Evolutionary conservation across 2,797 vertebrate species (phyloP).

Genomic region (Antrozous pallidus): DNA sequence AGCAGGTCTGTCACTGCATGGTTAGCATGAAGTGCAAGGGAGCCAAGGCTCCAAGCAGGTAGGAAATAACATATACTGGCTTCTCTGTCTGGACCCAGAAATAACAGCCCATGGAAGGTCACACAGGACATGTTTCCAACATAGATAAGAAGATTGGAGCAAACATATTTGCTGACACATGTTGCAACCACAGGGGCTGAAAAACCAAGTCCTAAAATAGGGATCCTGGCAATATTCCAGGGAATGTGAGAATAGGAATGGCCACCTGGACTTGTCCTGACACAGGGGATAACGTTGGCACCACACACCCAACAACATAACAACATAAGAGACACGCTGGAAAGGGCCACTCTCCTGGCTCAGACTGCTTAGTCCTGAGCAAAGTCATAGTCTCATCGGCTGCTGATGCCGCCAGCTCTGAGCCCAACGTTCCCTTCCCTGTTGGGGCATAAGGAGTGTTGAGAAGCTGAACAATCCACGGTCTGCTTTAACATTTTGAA

Average conservation of each 20-base stretch:
- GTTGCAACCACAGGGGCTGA: not conserved
- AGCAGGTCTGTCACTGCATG: slow-evolving; percentile 13
- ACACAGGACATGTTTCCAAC: not conserved
- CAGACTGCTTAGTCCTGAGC: not conserved
- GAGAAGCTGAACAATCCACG: not conserved
- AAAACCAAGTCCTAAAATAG: not conserved
- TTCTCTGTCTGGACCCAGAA: not conserved
- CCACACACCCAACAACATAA: too few relatives aligned
- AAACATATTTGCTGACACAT: not conserved
- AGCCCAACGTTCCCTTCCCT: not conserved
- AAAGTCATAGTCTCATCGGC: not conserved
- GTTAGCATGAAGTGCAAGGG: not conserved
- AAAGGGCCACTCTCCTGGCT: not conserved
- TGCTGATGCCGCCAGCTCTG: rapidly evolving
- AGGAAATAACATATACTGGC: not conserved
- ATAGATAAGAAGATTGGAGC: not conserved
- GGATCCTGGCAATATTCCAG: not conserved
- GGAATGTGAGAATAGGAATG: rapidly evolving
- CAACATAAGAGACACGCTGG: too few relatives aligned
- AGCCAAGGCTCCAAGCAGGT: not conserved
- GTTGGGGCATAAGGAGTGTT: not conserved
- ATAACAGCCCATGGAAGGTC: not conserved
- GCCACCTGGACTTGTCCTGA: too few relatives aligned
- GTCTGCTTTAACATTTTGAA: not conserved
- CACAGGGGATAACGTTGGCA: not conserved